These are phyloP conservation scores for Caenorhabditis becei DNA, from an alignment of 2,888 invertebrate species.

Conservation along the genomic window DNA sequence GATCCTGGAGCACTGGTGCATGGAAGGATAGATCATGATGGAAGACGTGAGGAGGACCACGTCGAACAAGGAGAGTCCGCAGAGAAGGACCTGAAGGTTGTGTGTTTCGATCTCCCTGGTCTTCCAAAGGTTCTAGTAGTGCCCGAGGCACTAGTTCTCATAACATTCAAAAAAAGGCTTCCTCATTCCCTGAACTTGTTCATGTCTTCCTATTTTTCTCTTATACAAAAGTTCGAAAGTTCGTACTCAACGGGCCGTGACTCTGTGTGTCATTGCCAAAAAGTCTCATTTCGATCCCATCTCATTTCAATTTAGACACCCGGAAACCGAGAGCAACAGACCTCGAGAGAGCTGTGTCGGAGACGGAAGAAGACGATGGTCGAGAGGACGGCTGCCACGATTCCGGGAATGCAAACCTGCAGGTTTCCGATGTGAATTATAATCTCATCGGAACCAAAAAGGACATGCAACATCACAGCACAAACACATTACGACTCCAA, in stretches of 20 bases:
- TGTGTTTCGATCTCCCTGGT: neutral
- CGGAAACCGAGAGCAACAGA: conserved; percentile 17
- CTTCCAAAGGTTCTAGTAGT: no score
- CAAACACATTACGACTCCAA: no score
- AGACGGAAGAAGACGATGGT: conserved; percentile 63
- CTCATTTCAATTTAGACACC: conserved; percentile 2
- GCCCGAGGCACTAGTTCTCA: no score
- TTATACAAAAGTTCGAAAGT: neutral
- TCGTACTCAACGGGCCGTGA: neutral
- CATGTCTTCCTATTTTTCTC: no score
- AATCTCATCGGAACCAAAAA: neutral
- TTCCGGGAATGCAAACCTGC: conserved; percentile 67
- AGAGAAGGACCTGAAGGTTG: conserved; percentile 60
- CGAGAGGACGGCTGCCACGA: conserved; percentile 61
- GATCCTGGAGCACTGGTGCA: conserved; percentile 57
- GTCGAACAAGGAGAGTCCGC: conserved; percentile 65
- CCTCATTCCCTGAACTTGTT: no score
- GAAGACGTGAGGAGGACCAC: conserved; percentile 63
- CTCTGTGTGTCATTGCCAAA: neutral
- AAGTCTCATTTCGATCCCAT: conserved; percentile 4
- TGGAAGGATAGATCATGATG: conserved; percentile 66
- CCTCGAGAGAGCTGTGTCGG: conserved; percentile 57
- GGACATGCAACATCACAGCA: neutral
- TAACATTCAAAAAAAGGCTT: no score
- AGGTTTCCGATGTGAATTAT: conserved; percentile 15